Evolutionary conservation across 37 sponge, comb jelly and placozoan genomes (phyloP), one percentile per base, ranked within the genome.

Genomic region (Oopsacas minuta): DNA sequence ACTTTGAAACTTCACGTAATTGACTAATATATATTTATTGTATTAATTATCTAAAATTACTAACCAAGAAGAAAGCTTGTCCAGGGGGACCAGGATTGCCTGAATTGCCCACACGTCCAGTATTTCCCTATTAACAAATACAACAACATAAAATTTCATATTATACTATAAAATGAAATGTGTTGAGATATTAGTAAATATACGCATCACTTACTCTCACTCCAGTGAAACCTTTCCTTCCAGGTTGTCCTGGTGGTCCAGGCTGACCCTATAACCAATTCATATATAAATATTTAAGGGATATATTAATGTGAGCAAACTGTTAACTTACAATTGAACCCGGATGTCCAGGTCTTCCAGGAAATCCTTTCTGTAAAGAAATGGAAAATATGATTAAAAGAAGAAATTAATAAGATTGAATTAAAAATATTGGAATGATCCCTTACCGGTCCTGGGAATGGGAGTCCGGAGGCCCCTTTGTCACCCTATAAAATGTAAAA

Each of bases 401-500:
- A 61, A 61, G 32, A 61, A 12, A 12, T 46, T 46, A 22, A 46
- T 12, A 46, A 22, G 12, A 22, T 46, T 46, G 17, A 17, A 46
- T 22, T 46, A 46, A 46, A 46, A 17, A 12, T 46, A 46, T 46
- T 17, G 17, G 17, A 46, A 17, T 46, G 75, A 20, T 32, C 15
- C 22, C 75, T 61, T n/a, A 61, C 75, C 75, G 75, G 75, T 3
- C 75, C 75, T 32, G 75, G 75, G 75, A 61, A 61, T 61, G 75
- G 75, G 20, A 61, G 75, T 61, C 75, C 75, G 5, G 32, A 7
- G 28, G 22, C 75, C 5, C 75, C 75, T 32, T 25, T 25, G 1
- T 61, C 75, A 61, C 75, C 75, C 75, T 61, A 61, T 34, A 61
- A 32, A 61, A 61, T 61, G 28, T 5, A 61, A 61, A 7, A 10